Evolutionary conservation across 2,888 invertebrate genomes (phyloP), one percentile per base, ranked within the genome.

Genomic region (Tipula lateralis): DNA sequence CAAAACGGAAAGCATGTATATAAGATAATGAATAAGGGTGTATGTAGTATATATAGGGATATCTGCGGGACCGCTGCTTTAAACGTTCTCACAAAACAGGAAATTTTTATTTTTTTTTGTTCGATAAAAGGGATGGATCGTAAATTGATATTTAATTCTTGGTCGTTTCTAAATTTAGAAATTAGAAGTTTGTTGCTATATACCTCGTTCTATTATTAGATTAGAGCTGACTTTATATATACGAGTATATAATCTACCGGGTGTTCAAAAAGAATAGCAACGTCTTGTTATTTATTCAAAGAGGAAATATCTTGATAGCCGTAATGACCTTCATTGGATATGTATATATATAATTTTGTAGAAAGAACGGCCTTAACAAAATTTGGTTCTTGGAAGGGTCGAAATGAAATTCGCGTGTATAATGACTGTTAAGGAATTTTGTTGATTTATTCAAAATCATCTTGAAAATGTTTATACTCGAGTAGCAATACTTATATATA

Each of bases 91-190:
- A 66, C 24, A 66, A 66, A 66, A 66, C 66, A 66, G 66, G 66
- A 66, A 66, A 66, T 66, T 66, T 66, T 66, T 66, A 24, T 66
- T 7, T 66, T 9, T 39, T 24, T 66, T 66, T 66, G 24, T 66
- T 12, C 12, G 7, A 24, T 66, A 66, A 66, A 66, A 66, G 24
- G 66, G 66, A 66, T 66, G 66, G n/a, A 66, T 66, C 66, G 66
- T 24, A 66, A 66, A 66, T 66, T 66, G 66, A 66, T 66, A 66
- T 66, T 66, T 66, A 66, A 66, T 66, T 66, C 66, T 24, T 66
- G 7, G 66, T 66, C 66, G 66, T 66, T 66, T 66, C 66, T 24
- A 66, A 66, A 66, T 66, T 66, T 66, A 66, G 66, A 66, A 66
- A 66, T 66, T 24, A 66, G 66, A 24, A 24, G 19, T 66, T 66